Evolutionary conservation across 1,140 invertebrate species (phyloP), one percentile per base, ranked within the genome.

Genomic region (Drosophila elegans): DNA sequence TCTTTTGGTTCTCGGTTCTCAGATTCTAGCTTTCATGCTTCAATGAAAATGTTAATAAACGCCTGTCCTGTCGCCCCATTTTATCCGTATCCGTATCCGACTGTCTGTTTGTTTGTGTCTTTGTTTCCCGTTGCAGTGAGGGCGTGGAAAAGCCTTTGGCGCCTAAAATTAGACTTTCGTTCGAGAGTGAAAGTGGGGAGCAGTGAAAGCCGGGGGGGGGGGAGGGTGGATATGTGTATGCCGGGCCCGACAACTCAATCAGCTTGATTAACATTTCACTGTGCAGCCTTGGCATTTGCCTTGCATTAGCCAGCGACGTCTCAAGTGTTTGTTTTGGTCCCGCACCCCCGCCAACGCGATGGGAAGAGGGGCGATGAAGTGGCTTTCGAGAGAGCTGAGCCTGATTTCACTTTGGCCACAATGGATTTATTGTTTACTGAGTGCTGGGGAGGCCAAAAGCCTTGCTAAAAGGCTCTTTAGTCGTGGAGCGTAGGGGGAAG

Each of bases 221-320:
- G 6, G 55, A 4, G 34, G 34, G 25, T 45, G 27, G 32, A 45
- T 60, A 45, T 61, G 60, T 62, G 55, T 59, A 44, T 66, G 60
- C 48, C 39, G 34, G 54, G 54, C 62, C 75, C 80, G 69, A 89
- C 85, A 90, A 89, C 84, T 89, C 84, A 89, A 89, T 89, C 84
- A 89, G 84, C 84, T 82, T 89, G 84, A 89, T 89, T 89, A 89
- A 89, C 84, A 89, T 89, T 89, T 89, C 76, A 89, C 84, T 89
- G 64, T 80, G 80, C 80, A 64, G 66, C 60, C 73, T 71, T 74
- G 74, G 56, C 84, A 89, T 78, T 89, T 80, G 84, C 80, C 78
- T 64, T 71, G 84, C 84, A 84, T 88, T 88, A 86, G 69, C 83
- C 57, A 55, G 69, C 83, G 83, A 64, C 76, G 83, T 89, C 83